A percentile compares a stretch with the other conserved stretches of the same genome.
These are phyloP conservation scores for Gryllus bimaculatus DNA, from an alignment of 1,140 invertebrate species.

Conservation along the genomic window DNA sequence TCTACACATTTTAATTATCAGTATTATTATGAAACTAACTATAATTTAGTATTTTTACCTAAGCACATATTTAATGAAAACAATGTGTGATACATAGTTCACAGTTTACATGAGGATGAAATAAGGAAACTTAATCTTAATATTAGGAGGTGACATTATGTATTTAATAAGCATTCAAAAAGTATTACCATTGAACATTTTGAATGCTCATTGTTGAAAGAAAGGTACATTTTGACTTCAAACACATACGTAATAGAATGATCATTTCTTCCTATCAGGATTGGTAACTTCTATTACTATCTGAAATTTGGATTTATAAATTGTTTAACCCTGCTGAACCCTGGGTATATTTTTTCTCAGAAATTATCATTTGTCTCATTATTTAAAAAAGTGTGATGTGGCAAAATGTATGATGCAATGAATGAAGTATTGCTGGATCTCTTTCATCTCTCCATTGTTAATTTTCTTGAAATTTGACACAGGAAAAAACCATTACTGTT, in stretches of 20 bases:
- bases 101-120: background rate
- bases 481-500: background rate
- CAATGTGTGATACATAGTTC: slow-evolving; percentile 4
- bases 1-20: slow-evolving; percentile 6
- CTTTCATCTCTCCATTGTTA: background rate
- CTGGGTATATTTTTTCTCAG: slow-evolving; percentile 4
- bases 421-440: slow-evolving; percentile 4
- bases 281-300: background rate
- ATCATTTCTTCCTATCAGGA: background rate
- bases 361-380: background rate
- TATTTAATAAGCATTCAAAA: background rate
- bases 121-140: background rate
- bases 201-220: background rate
- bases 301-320: background rate
- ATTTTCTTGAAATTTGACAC: background rate
- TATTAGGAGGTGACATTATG: background rate
- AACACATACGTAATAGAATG: background rate
- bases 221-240: background rate
- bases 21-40: slow-evolving; percentile 6
- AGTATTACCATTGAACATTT: background rate
- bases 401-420: background rate
- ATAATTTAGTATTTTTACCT: slow-evolving; percentile 3
- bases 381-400: slow-evolving; percentile 1
- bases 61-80: slow-evolving; percentile 6
- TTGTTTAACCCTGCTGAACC: background rate